Evolutionary conservation across 2,797 vertebrate species (phyloP), one percentile per base, ranked within the genome.

Genomic region (Helicolenus hilgendorfi): DNA sequence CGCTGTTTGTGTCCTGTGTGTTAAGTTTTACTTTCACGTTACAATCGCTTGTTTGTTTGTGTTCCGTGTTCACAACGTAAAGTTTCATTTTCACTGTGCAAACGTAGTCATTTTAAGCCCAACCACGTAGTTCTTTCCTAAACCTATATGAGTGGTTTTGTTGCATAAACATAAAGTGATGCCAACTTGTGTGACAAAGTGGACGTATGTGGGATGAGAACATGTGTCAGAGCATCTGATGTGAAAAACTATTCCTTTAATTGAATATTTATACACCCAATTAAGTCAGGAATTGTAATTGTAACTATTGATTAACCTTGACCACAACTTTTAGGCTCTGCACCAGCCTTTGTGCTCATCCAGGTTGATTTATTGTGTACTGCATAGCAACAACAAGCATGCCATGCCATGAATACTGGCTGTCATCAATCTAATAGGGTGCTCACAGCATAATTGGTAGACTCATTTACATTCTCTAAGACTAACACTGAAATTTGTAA

Each of bases 311-410:
- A 83, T 82, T 74, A 69, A 72, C 59, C 7, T 78, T 60, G 64
- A 76, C 64, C 22, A 41, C 7, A 78, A 29, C 11, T 56, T 83
- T 41, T 9, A 41, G 56, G 63, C 36, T 58, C 20, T 36, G 53
- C 29, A 45, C 24, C 27, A 65, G 31, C 24, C 49, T 63, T 45
- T 77, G 71, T 82, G 55, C 26, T 76, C 27, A 45, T 26, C 18
- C 29, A 59, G 10, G 27, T 14, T 77, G 81, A 74, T 67, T 73
- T 77, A 82, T 72, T 70, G 27, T 83, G 64, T 33, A 27, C 72
- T 26, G 84, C 77, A 79, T 72, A 77, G 63, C 27, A 81, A 86
- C 79, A 80, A 55, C 33, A 81, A 68, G n/a, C 55, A 67, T 35
- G 49, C 24, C 10, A 68, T 73, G 18, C 26, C 11, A 55, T 71